Conservation (phyloP, 2,797 vertebrate genomes). For the Glyptemys insculpta region DNA sequence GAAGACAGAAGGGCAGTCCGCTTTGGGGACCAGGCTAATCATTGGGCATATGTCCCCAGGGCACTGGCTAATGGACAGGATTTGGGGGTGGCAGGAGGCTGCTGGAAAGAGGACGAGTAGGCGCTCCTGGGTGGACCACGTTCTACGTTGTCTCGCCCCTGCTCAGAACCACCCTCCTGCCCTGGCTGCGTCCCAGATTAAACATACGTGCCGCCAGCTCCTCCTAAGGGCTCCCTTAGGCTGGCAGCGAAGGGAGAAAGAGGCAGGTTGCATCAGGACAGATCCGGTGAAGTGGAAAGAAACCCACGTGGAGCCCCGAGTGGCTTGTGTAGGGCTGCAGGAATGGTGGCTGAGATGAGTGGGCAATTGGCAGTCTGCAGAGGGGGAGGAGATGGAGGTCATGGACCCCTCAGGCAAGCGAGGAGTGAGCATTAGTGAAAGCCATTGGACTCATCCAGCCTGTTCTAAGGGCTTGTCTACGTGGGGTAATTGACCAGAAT, state of each 20-base stretch:
- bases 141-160: background rate
- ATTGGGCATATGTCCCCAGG: background rate
- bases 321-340: no score
- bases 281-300: background rate
- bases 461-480: background rate
- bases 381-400: no score
- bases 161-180: background rate
- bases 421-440: background rate
- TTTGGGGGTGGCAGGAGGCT: background rate
- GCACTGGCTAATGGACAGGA: background rate
- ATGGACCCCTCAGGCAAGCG: fast-evolving
- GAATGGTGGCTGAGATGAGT: no score
- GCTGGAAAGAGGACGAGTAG: background rate
- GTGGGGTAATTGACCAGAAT: fast-evolving
- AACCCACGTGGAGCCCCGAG: background rate
- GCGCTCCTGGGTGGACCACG: background rate
- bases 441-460: background rate
- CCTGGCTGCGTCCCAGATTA: background rate
- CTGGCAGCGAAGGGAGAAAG: background rate
- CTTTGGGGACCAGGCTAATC: background rate
- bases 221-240: background rate
- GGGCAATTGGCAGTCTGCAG: background rate
- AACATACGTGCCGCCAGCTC: background rate
- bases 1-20: background rate
- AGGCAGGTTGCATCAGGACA: background rate